These are phyloP conservation scores for Carabus problematicus DNA, from an alignment of 2,888 invertebrate species.

Conservation along the genomic window DNA sequence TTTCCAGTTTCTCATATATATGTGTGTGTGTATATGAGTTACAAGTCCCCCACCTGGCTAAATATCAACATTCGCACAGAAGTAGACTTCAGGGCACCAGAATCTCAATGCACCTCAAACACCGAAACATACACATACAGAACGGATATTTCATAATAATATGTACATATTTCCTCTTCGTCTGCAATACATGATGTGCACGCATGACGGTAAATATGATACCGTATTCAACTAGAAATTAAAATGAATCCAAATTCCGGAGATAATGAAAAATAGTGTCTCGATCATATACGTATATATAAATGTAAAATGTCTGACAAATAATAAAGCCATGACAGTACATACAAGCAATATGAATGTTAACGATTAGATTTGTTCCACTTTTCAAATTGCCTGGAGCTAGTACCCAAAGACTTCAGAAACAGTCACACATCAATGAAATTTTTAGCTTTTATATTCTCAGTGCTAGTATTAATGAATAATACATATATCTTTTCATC, in stretches of 20 bases:
- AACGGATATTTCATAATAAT: no score
- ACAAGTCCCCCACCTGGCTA: no score
- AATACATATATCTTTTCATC: no score
- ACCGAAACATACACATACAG: no score
- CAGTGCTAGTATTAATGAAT: no score
- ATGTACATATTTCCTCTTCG: neutral
- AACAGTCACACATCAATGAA: neutral
- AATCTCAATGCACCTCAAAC: no score
- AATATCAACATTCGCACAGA: no score
- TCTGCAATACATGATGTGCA: neutral
- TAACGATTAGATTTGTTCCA: slow-evolving; percentile 35
- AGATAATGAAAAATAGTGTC: no score
- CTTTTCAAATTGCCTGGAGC: slow-evolving; percentile 25
- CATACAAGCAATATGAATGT: slow-evolving; percentile 5
- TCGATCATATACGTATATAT: slow-evolving; percentile 1
- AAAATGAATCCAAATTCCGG: no score
- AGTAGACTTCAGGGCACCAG: no score
- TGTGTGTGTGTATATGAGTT: neutral
- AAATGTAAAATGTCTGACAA: neutral
- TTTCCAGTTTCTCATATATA: slow-evolving; percentile 5
- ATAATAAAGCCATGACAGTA: neutral
- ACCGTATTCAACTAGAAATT: neutral
- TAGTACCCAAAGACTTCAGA: neutral
- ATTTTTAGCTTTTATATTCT: no score
- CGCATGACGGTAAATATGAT: neutral